These are phyloP conservation scores for Aptenodytes patagonicus DNA, from an alignment of 2,113 vertebrate genomes.

Conservation along the genomic window DNA sequence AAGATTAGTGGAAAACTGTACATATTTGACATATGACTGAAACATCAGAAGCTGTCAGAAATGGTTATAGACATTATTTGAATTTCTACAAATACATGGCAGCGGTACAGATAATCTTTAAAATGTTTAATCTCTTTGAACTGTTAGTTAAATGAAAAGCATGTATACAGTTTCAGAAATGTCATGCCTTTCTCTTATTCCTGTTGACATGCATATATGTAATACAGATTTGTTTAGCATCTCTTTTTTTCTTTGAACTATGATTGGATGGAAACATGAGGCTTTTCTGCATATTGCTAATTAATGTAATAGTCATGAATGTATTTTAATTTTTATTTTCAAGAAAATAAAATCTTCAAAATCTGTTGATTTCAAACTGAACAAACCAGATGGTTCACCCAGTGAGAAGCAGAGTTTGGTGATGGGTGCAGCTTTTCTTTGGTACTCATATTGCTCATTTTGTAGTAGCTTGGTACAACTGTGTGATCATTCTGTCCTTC, in stretches of 20 bases:
- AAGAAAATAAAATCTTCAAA: neutral
- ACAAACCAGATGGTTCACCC: neutral
- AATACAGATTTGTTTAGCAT: neutral
- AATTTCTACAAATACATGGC: slow-evolving; percentile 45
- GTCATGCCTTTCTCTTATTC: neutral
- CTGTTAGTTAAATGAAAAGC: neutral
- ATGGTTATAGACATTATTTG: slow-evolving; percentile 1
- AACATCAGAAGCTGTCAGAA: slow-evolving; percentile 33
- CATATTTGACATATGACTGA: neutral
- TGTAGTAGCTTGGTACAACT: neutral
- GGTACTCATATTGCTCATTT: neutral
- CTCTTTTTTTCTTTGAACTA: neutral
- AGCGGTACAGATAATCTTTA: slow-evolving; percentile 24
- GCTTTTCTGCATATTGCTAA: neutral
- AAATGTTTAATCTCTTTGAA: slow-evolving; percentile 25
- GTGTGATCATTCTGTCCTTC: neutral
- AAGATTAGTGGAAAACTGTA: neutral
- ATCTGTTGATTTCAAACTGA: neutral
- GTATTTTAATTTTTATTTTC: neutral
- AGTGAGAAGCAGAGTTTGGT: neutral
- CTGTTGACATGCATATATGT: neutral
- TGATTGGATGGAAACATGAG: neutral
- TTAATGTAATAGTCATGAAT: neutral
- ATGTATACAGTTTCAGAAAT: neutral
- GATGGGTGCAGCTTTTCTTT: neutral